phyloP scores from a whole-genome alignment of 2,888 invertebrate species.

The Agelastica alni region DNA sequence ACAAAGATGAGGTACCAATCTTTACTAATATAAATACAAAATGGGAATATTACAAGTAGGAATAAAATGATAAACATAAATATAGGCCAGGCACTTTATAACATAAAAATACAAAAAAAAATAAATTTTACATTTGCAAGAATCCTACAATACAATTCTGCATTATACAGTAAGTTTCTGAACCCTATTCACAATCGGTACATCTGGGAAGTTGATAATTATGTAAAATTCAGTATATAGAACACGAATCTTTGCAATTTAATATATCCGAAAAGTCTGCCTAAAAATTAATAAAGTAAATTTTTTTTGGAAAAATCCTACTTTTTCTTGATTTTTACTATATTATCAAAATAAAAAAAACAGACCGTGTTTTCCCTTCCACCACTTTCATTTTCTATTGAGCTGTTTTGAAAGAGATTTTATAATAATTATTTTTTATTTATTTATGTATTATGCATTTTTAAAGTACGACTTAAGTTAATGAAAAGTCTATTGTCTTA shows the following conservation, averaged over 20 bases:
- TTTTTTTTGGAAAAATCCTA: no score
- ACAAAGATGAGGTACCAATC: not conserved
- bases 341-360: no score
- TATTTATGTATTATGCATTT: not conserved
- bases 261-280: no score
- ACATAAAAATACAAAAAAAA: no score
- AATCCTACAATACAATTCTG: not conserved
- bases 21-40: conserved; percentile 7
- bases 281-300: no score
- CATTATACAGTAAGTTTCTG: not conserved
- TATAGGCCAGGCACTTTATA: not conserved
- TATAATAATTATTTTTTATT: not conserved
- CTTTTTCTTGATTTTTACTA: no score
- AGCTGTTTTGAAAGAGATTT: no score
- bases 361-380: no score
- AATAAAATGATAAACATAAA: conserved; percentile 2
- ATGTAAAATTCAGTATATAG: no score
- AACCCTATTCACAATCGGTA: not conserved
- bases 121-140: conserved; percentile 1
- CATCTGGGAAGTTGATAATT: no score
- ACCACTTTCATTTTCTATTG: no score
- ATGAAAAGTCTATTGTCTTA: not conserved
- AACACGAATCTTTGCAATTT: no score
- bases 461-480: not conserved
- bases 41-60: conserved; percentile 2